Conservation (phyloP, 2,888 invertebrate genomes). For the Melolontha melolontha region DNA sequence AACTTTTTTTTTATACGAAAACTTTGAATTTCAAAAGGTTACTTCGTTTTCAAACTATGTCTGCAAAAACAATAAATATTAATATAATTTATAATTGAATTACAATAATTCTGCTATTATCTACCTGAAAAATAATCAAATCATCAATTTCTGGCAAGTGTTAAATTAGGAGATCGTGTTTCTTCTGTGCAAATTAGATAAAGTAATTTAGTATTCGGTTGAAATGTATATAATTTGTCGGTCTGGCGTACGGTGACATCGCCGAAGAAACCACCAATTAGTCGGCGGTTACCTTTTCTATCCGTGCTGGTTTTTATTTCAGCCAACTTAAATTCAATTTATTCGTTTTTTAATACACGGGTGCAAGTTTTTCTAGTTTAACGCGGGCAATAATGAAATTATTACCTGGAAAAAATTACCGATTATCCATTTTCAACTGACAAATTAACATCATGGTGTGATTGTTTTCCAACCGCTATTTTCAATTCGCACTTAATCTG, state of each 20-base stretch:
- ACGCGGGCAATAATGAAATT: slow-evolving; percentile 28
- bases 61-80: too few relatives aligned
- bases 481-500: too few relatives aligned
- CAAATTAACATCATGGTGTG: background rate
- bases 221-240: slow-evolving; percentile 53
- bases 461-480: too few relatives aligned
- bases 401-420: slow-evolving; percentile 30
- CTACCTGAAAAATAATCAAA: background rate
- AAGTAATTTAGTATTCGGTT: slow-evolving; percentile 41
- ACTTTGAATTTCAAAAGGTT: too few relatives aligned
- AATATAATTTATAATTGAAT: background rate
- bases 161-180: slow-evolving; percentile 40
- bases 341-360: slow-evolving; percentile 8
- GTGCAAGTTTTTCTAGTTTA: slow-evolving; percentile 15
- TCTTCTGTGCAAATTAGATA: slow-evolving; percentile 37
- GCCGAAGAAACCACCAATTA: slow-evolving; percentile 50
- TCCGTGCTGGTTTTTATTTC: background rate
- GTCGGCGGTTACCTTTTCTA: slow-evolving; percentile 43
- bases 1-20: too few relatives aligned
- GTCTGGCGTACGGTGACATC: slow-evolving; percentile 50
- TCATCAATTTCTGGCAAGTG: slow-evolving; percentile 2
- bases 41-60: too few relatives aligned
- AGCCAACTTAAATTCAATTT: slow-evolving; percentile 26
- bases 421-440: slow-evolving; percentile 1
- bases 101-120: background rate